Conservation (phyloP, 2,113 vertebrate species). For the Callipepla californica region DNA sequence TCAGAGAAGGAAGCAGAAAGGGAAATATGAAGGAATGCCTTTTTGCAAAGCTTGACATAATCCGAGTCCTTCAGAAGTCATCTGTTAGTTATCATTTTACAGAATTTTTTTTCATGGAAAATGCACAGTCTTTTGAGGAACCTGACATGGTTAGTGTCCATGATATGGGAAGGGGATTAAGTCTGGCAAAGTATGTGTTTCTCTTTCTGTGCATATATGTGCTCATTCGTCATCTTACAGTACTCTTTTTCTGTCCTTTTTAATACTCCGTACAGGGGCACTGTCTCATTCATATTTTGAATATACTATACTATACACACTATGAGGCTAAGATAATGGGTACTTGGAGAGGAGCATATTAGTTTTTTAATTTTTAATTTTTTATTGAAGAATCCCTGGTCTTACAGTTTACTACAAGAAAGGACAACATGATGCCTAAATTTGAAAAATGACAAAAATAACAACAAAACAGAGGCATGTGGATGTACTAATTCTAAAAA, state of each 20-base stretch:
- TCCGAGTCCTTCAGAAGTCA: neutral
- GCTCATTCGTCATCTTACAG: neutral
- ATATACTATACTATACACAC: rapidly evolving
- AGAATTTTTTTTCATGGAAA: neutral
- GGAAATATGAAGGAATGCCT: neutral
- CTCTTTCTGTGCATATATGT: neutral
- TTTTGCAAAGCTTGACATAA: neutral
- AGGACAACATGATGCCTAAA: neutral
- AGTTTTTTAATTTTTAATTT: neutral
- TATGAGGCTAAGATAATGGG: neutral
- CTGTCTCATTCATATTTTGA: neutral
- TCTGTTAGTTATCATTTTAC: neutral
- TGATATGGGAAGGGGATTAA: neutral
- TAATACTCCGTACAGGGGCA: neutral
- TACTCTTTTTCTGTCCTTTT: neutral
- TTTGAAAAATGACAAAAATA: neutral
- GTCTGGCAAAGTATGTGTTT: neutral
- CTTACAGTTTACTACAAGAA: neutral
- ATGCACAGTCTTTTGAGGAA: neutral
- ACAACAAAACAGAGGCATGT: neutral
- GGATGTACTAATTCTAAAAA: neutral
- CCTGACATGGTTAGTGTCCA: rapidly evolving
- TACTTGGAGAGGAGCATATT: neutral
- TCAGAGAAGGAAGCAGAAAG: neutral
- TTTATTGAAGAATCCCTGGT: neutral